Base-by-base conservation (phyloP, 2,888 invertebrate species). In the Ctenicera cuprea region DNA sequence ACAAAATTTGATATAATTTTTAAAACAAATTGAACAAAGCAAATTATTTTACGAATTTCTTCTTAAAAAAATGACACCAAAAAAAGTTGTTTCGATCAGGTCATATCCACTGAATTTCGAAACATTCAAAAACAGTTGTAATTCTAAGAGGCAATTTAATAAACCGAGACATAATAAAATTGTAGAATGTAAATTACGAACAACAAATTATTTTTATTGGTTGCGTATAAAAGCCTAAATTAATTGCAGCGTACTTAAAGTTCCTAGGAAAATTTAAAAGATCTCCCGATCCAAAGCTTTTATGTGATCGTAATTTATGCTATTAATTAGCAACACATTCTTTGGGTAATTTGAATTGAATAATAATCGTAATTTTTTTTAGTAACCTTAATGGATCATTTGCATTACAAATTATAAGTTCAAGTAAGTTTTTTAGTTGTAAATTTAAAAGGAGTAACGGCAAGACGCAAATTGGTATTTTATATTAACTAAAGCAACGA, bases 181-280 rank as follows among this genome's bases (percentile, higher is more conserved):
- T 52, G n/a, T 22, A 26, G 52, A 52, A 52, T 52, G 52, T 26
- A 52, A 52, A 52, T 52, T 18, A 52, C n/a, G 7, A 22, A 52
- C 52, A 26, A 52, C 38, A 59, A 59, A 62, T 62, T 62, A 62
- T 62, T 62, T 59, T 62, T 62, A 62, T 62, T 41, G 14, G 43
- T 4, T 9, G 45, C 26, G 45, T 18, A 45, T 62, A 38, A 26
- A 20, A 20, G 33, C 3, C 22, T 14, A 20, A 59, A 38, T 33
- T 38, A 38, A 18, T 38, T 59, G 59, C 59, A 59, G 16, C 30
- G 14, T 41, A 30, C 38, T 45, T 26, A 43, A 30, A 62, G 57
- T 59, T 26, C 54, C 54, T 12, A 14, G 30, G 30, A 54, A 54
- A 59, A 38, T 59, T 18, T 37, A 59, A 30, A 59, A 37, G n/a